Evolutionary conservation across 2,113 vertebrate species (phyloP).

Genomic region (Labeo rohita): DNA sequence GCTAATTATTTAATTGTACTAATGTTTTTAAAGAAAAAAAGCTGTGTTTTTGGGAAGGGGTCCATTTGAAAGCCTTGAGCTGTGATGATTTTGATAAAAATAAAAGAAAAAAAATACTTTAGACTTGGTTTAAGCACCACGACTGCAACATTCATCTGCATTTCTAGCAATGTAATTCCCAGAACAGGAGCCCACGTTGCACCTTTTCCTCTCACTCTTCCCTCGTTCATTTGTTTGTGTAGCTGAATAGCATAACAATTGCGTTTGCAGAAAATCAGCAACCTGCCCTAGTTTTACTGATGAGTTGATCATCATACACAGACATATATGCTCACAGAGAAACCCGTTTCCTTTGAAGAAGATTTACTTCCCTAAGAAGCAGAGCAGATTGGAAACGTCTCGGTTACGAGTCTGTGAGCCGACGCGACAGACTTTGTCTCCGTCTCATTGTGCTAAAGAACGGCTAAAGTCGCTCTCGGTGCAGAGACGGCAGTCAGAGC

Average conservation of each 20-base stretch:
- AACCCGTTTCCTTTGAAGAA: slow-evolving; percentile 10
- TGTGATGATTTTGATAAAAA: background rate
- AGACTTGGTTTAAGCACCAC: background rate
- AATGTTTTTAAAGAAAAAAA: background rate
- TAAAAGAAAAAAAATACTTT: background rate
- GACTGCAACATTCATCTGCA: background rate
- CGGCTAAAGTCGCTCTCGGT: background rate
- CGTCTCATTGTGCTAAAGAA: background rate
- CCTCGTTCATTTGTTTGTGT: slow-evolving; percentile 12
- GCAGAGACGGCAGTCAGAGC: background rate
- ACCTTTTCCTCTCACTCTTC: slow-evolving; percentile 13
- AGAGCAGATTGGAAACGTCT: slow-evolving; percentile 15
- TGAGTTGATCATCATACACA: slow-evolving; percentile 25
- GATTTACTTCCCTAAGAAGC: slow-evolving; percentile 20
- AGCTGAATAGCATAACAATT: slow-evolving; percentile 27
- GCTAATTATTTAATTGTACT: background rate
- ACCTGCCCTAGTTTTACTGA: slow-evolving; percentile 36
- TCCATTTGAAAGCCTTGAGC: background rate
- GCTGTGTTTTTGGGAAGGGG: background rate
- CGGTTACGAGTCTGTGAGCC: background rate
- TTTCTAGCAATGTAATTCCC: background rate
- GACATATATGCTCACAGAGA: slow-evolving; percentile 2
- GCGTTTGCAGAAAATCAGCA: slow-evolving; percentile 31
- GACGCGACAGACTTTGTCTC: slow-evolving; percentile 3
- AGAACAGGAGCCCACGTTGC: background rate